These are phyloP conservation scores for Albula glossodonta DNA, from an alignment of 2,113 vertebrate genomes.

Conservation along the genomic window DNA sequence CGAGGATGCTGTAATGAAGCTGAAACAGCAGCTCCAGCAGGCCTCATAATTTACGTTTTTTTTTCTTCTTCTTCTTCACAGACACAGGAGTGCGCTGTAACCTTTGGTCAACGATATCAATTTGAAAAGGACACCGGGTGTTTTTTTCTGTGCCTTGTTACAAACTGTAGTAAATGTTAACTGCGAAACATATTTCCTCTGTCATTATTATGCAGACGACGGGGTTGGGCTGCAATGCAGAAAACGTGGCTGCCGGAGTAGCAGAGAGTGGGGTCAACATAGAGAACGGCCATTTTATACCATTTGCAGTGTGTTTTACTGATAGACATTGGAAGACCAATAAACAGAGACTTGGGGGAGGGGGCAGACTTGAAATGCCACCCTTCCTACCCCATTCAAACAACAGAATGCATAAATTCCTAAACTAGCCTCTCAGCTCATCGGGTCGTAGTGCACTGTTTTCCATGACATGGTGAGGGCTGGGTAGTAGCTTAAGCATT, in stretches of 20 bases:
- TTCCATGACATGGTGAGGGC: too few species aligned
- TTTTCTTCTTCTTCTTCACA: not conserved
- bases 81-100: slow-evolving; percentile 11
- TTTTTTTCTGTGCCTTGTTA: slow-evolving; percentile 2
- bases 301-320: not conserved
- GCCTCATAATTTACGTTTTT: slow-evolving; percentile 13
- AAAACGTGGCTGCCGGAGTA: not conserved
- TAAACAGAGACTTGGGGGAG: too few species aligned
- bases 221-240: not conserved
- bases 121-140: slow-evolving; percentile 15
- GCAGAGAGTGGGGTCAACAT: too few species aligned
- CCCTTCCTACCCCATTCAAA: too few species aligned
- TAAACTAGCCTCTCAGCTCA: too few species aligned
- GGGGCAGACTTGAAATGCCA: too few species aligned
- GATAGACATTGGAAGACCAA: not conserved
- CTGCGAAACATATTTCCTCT: slow-evolving; percentile 12
- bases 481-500: too few species aligned
- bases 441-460: too few species aligned
- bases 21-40: not conserved
- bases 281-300: not conserved
- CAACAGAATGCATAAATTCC: too few species aligned
- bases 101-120: slow-evolving; percentile 33
- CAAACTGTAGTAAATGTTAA: slow-evolving; percentile 10
- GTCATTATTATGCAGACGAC: not conserved
- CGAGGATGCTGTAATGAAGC: slow-evolving; percentile 17